Conservation (phyloP, 2,797 vertebrate species). For the Sylvia borin region DNA sequence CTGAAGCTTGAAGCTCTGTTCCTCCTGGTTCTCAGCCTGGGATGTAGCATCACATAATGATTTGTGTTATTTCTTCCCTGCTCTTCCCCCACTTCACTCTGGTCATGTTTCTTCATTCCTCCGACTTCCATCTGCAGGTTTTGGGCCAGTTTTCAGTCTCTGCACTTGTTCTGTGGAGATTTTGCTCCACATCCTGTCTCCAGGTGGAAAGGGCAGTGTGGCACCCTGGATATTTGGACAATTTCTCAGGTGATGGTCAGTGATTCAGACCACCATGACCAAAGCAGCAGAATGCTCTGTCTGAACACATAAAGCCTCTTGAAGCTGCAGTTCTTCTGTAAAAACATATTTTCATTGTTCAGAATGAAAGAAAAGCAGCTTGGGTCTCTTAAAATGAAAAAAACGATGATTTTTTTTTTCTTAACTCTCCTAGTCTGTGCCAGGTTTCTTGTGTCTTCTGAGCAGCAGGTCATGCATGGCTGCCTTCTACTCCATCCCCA, state of each 20-base stretch:
- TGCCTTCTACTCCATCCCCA: accelerated
- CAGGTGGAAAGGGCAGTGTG: neutral
- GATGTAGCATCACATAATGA: neutral
- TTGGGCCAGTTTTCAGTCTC: neutral
- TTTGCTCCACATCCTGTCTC: neutral
- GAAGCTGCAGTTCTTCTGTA: neutral
- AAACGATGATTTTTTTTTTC: accelerated
- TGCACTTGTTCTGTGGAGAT: neutral
- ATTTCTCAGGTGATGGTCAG: neutral
- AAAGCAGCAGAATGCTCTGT: neutral
- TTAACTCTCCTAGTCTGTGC: neutral
- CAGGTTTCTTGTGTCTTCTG: neutral
- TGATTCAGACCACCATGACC: neutral
- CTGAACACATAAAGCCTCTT: neutral
- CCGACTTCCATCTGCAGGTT: neutral
- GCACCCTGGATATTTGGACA: neutral
- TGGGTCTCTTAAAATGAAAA: neutral
- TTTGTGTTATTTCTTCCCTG: neutral
- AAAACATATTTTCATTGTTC: accelerated
- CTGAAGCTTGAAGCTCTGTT: neutral
- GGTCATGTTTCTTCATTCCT: neutral
- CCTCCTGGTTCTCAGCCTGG: neutral
- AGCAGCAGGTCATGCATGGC: neutral
- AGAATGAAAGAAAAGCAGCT: neutral
- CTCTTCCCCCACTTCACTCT: neutral